phyloP scores from a whole-genome alignment of 2,113 vertebrate genomes.

The Herpetotheres cachinnans region DNA sequence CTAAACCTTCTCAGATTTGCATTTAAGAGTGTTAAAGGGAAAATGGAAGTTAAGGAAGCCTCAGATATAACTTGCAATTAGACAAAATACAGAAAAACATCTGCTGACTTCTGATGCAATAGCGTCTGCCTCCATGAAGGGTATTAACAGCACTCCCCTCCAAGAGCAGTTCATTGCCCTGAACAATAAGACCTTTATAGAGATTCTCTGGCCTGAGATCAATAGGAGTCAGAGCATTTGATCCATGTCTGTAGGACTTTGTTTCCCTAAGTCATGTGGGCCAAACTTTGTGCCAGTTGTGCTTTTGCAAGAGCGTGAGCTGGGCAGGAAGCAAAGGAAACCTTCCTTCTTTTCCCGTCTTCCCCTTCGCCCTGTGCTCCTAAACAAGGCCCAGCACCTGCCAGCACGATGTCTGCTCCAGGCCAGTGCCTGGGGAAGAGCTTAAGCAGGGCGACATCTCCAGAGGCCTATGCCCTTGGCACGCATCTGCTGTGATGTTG shows the following conservation, averaged over 20 bases:
- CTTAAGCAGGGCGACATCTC: not conserved
- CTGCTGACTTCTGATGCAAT: slow-evolving; percentile 10
- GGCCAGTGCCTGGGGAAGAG: accelerated
- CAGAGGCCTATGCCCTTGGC: not conserved
- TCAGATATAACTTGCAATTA: slow-evolving; percentile 31
- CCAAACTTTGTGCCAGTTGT: not conserved
- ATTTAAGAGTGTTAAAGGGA: slow-evolving; percentile 11
- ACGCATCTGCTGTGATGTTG: not conserved
- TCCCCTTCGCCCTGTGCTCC: not conserved
- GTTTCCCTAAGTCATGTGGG: slow-evolving; percentile 48
- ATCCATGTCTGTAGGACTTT: slow-evolving; percentile 54
- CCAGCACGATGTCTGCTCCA: not conserved
- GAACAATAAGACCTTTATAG: slow-evolving; percentile 54
- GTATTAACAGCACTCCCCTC: not conserved
- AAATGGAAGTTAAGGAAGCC: slow-evolving; percentile 29
- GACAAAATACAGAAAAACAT: slow-evolving; percentile 27
- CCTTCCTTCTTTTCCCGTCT: not conserved
- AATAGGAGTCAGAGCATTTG: slow-evolving; percentile 31
- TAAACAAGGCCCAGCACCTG: not conserved
- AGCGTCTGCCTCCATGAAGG: not conserved
- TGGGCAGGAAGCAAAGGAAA: not conserved
- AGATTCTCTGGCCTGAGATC: slow-evolving; percentile 54
- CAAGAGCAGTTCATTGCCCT: not conserved
- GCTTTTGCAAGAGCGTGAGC: slow-evolving; percentile 39
- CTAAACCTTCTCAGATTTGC: slow-evolving; percentile 48